phyloP scores from a whole-genome alignment of 2,888 invertebrate species.

The Tipula helvola region DNA sequence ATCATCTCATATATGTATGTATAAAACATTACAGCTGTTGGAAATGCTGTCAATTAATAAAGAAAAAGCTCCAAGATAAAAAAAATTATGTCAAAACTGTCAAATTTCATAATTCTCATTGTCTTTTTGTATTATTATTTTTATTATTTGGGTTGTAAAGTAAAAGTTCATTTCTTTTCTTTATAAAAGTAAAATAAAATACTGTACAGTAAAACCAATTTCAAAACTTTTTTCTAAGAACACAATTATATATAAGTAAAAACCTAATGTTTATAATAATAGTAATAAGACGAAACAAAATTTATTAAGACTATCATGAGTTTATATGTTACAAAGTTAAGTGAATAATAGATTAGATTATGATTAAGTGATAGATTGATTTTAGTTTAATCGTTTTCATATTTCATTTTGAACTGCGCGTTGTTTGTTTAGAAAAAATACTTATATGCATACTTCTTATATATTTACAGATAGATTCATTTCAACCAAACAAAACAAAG shows the following conservation, averaged over 20 bases:
- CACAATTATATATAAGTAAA: background rate
- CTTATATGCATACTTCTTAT: background rate
- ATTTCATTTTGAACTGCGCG: background rate
- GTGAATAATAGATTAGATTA: constrained; percentile 4
- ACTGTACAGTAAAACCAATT: background rate
- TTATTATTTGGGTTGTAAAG: background rate
- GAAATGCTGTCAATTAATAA: background rate
- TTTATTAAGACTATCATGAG: background rate
- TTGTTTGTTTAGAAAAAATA: background rate
- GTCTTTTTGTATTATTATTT: background rate
- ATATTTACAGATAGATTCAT: background rate
- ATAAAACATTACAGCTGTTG: background rate
- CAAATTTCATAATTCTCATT: background rate
- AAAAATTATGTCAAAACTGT: background rate
- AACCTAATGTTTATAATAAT: background rate
- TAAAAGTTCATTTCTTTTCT: background rate
- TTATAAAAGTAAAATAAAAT: background rate
- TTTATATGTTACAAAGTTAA: background rate
- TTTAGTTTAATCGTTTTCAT: background rate
- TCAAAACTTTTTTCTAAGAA: background rate
- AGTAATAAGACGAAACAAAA: constrained; percentile 4
- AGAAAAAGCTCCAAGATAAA: background rate
- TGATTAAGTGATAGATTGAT: constrained; percentile 4
- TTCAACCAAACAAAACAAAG: background rate
- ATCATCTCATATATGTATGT: background rate